Conservation (phyloP, 2,113 vertebrate species). For the Regulus satrapa region DNA sequence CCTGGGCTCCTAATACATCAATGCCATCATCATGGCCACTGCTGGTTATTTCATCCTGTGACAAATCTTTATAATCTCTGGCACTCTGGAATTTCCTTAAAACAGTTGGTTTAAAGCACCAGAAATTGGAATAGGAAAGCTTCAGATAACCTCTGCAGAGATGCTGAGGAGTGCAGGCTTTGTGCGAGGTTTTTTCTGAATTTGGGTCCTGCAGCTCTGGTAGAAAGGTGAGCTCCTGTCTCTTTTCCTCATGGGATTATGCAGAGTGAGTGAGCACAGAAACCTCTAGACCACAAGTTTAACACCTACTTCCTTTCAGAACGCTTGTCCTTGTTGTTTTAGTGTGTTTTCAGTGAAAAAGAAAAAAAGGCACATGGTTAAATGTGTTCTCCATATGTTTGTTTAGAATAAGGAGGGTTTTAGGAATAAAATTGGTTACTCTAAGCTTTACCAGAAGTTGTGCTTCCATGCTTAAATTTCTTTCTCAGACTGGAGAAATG, state of each 20-base stretch:
- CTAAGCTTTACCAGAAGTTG: background rate
- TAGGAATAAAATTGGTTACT: background rate
- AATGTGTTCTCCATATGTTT: background rate
- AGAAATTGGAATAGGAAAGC: background rate
- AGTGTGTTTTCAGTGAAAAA: background rate
- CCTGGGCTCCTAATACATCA: background rate
- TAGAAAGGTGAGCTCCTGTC: background rate
- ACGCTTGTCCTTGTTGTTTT: background rate
- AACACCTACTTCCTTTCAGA: background rate
- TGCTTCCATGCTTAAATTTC: background rate
- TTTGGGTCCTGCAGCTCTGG: background rate
- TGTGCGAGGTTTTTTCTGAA: background rate
- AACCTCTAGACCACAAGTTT: background rate
- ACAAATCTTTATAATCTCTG: background rate
- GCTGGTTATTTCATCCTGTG: background rate
- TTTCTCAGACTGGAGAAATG: background rate
- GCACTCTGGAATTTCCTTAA: background rate
- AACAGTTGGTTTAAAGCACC: background rate
- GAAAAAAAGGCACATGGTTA: background rate
- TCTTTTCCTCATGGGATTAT: background rate
- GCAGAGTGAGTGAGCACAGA: background rate
- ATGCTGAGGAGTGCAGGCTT: background rate
- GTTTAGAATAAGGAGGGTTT: background rate
- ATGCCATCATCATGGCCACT: rapidly evolving
- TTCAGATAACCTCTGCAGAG: background rate